Base-by-base conservation (phyloP, 1,140 invertebrate genomes). In the Drosophila setifemur region DNA sequence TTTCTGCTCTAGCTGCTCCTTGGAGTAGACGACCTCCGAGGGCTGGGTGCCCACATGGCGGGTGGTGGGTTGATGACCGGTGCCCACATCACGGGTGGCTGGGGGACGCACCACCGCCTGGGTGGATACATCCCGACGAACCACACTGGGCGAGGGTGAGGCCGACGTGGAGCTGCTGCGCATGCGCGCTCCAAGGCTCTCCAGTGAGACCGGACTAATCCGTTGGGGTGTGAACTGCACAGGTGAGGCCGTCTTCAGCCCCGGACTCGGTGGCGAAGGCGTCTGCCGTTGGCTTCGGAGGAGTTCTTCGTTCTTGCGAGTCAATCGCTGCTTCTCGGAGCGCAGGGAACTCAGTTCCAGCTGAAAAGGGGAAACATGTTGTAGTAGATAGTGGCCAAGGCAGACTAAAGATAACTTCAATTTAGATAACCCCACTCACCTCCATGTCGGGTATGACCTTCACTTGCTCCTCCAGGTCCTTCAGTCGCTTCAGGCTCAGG, bases 391-490 rank as follows among this genome's bases (percentile, higher is more conserved):
- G n/a, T n/a, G n/a, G n/a, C n/a, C n/a, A n/a, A n/a, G n/a, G n/a
- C n/a, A n/a, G n/a, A n/a, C n/a, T n/a, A n/a, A n/a, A n/a, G n/a
- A n/a, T n/a, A n/a, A n/a, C n/a, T n/a, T 25, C 21, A 3, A 23
- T 23, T 23, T 23, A 23, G 21, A 23, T 23, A 23, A 23, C 21
- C 2, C 21, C 5, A 52, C 67, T 90, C 86, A 96, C 95, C 93
- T 97, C 94, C 44, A 97, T 90, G 73, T 94, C 92, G n/a, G 96
- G 96, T 90, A 97, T 95, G 26, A 93, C 90, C 92, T 96, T 96
- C 12, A 96, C 95, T 92, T 96, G 95, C 88, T 96, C 95, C 91
- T 97, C 96, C 57, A 97, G 91, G 77, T 96, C 95, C 85, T 93
- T 94, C 90, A 96, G 94, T 33, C 95, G 91, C 85, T 95, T 93